These are phyloP conservation scores for Ormyrus nitidulus DNA, from an alignment of 2,888 invertebrate species.

Conservation along the genomic window DNA sequence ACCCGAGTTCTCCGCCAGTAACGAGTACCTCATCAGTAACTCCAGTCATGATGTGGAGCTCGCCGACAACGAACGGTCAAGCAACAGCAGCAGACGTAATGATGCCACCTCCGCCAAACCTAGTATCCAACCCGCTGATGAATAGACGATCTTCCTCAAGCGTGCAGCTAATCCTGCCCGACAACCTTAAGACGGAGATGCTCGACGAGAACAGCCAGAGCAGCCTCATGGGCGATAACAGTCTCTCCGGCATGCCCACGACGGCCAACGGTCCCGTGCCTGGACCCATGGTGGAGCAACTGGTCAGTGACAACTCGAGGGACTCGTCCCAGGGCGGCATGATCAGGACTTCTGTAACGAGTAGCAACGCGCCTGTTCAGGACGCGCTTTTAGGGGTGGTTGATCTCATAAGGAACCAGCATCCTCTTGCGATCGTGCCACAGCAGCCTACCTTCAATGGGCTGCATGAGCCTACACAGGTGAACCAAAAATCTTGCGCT, in stretches of 20 bases:
- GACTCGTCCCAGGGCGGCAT: slow-evolving; percentile 59
- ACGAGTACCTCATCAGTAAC: slow-evolving; percentile 64
- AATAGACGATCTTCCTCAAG: slow-evolving; percentile 79
- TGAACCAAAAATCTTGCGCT: not conserved
- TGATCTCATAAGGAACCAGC: slow-evolving; percentile 75
- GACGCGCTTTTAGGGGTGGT: slow-evolving; percentile 72
- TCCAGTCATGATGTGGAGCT: slow-evolving; percentile 71
- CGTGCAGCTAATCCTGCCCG: slow-evolving; percentile 78
- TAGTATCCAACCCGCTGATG: slow-evolving; percentile 78
- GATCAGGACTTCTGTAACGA: slow-evolving; percentile 20
- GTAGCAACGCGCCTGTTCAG: slow-evolving; percentile 66
- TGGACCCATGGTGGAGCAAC: slow-evolving; percentile 68
- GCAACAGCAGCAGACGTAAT: slow-evolving; percentile 79
- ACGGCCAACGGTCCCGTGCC: slow-evolving; percentile 57
- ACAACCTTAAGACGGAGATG: slow-evolving; percentile 79
- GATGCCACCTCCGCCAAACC: slow-evolving; percentile 81
- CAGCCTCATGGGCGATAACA: slow-evolving; percentile 76
- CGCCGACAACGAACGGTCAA: slow-evolving; percentile 56
- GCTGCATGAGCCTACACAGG: slow-evolving; percentile 66
- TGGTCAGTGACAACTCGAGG: slow-evolving; percentile 76
- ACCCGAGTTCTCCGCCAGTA: slow-evolving; percentile 69
- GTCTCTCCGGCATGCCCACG: slow-evolving; percentile 69
- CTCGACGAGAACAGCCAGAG: slow-evolving; percentile 85
- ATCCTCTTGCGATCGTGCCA: slow-evolving; percentile 64
- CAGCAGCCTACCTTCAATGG: slow-evolving; percentile 65